Evolutionary conservation across 2,113 vertebrate species (phyloP).

Genomic region (Dipodomys ordii): DNA sequence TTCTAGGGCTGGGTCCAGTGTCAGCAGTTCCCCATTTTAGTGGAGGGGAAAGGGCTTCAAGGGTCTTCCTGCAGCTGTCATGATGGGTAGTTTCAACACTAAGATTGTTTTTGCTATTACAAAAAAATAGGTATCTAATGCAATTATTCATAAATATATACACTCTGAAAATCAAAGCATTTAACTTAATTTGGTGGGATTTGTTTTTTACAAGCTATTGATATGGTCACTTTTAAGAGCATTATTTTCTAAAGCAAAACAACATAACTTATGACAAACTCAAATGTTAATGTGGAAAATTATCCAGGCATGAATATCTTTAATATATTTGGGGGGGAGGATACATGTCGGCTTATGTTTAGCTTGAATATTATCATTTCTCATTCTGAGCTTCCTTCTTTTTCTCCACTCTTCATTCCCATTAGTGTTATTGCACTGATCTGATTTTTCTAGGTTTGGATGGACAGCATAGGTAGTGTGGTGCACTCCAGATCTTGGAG

Average conservation of each 20-base stretch:
- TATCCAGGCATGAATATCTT: background rate
- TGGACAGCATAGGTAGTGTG: background rate
- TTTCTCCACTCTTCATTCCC: background rate
- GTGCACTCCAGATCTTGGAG: background rate
- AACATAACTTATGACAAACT: background rate
- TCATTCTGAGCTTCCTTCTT: background rate
- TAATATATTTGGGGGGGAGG: background rate
- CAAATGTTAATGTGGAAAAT: constrained; percentile 14
- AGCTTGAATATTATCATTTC: constrained; percentile 3
- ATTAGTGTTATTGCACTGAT: background rate
- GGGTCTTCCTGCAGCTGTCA: background rate
- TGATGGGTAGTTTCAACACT: background rate
- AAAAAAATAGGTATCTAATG: background rate
- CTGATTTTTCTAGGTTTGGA: background rate
- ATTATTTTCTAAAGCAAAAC: constrained; percentile 4
- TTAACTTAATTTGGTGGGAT: constrained; percentile 13
- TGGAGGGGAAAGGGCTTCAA: background rate
- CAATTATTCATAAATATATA: background rate
- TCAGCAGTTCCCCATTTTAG: background rate
- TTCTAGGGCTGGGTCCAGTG: no score
- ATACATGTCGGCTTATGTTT: background rate
- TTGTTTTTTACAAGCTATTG: background rate
- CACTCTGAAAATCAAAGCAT: constrained; percentile 46
- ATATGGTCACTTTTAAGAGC: constrained; percentile 2
- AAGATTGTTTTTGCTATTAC: background rate